These are phyloP conservation scores for Tetramorium parvispinum DNA, from an alignment of 1,140 invertebrate genomes.

Conservation along the genomic window DNA sequence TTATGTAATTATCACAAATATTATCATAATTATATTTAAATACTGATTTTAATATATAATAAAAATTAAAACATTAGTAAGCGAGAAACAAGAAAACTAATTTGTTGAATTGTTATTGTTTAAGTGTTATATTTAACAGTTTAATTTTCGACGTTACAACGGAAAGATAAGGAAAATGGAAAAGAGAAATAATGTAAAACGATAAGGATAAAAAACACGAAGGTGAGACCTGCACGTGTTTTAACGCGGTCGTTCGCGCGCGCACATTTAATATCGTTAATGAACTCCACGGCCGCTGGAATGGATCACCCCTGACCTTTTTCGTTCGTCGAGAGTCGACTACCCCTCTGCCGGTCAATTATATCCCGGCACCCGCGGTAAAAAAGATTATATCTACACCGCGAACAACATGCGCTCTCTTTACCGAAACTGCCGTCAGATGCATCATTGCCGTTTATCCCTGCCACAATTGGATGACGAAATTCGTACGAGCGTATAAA, in stretches of 20 bases:
- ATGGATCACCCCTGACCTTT: conserved; percentile 67
- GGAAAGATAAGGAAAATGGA: too few species aligned
- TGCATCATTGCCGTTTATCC: conserved; percentile 3
- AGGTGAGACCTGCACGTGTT: conserved; percentile 40
- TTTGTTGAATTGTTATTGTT: not conserved
- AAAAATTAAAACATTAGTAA: not conserved
- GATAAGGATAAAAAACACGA: conserved; percentile 54
- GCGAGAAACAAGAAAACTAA: not conserved
- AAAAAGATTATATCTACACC: conserved; percentile 56
- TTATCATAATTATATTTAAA: not conserved
- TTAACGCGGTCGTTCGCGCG: conserved; percentile 34
- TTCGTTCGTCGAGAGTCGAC: conserved; percentile 29
- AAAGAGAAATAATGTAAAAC: not conserved
- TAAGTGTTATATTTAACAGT: not conserved
- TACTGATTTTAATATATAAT: not conserved
- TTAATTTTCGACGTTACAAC: not conserved
- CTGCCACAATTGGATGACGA: not conserved
- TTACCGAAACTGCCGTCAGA: not conserved
- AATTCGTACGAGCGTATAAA: conserved; percentile 14
- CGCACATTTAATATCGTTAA: conserved; percentile 71
- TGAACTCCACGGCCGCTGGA: conserved; percentile 64
- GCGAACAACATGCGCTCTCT: conserved; percentile 8
- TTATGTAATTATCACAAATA: not conserved
- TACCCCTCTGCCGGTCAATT: conserved; percentile 51
- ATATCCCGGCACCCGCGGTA: conserved; percentile 41